Evolutionary conservation across 2,113 vertebrate genomes (phyloP), one percentile per base, ranked within the genome.

Genomic region (Cyanoliseus patagonus): DNA sequence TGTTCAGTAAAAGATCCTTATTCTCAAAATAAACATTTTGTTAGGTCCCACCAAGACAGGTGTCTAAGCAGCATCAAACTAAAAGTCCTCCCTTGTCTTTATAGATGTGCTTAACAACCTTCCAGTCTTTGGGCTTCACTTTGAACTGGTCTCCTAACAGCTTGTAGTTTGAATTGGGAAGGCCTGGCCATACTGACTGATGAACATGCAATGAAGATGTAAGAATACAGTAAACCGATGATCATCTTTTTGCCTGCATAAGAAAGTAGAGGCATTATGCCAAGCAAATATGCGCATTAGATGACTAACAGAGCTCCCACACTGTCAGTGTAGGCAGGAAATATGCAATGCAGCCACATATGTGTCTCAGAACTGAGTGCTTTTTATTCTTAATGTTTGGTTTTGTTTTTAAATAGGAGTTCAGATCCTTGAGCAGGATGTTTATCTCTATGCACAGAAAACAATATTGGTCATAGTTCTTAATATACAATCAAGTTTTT

Each of bases 261-360:
- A 66, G 28, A 47, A 88, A 95, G 80, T 41, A 51, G 74, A 94
- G 92, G 94, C 92, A 52, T 17, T 10, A 52, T 93, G 96, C 96
- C 97, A 97, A 97, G 95, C 93, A 95, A 91, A 94, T 97, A 89
- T 93, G 94, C 96, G 86, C 85, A 96, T 95, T 95, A 90, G 97
- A 97, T 97, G 97, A 97, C 96, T 97, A 97, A 97, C 93, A 94
- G 83, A 87, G 94, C 97, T 97, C 96, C 97, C 96, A 97, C 97
- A 91, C 95, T 94, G 86, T 76, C 94, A 94, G 95, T 95, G 96
- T 97, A 95, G 96, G 97, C 96, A 97, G 96, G 94, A 88, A 94
- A 86, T 96, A 93, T 97, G 96, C 92, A 90, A 49, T 95, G 96
- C 92, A 96, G 76, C 92, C 96, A 93, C 91, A 91, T 95, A 96